Percentiles rank a stretch among this genome's conserved stretches.
phyloP scores from a whole-genome alignment of 2,888 invertebrate genomes.

The Hydriomena furcata region DNA sequence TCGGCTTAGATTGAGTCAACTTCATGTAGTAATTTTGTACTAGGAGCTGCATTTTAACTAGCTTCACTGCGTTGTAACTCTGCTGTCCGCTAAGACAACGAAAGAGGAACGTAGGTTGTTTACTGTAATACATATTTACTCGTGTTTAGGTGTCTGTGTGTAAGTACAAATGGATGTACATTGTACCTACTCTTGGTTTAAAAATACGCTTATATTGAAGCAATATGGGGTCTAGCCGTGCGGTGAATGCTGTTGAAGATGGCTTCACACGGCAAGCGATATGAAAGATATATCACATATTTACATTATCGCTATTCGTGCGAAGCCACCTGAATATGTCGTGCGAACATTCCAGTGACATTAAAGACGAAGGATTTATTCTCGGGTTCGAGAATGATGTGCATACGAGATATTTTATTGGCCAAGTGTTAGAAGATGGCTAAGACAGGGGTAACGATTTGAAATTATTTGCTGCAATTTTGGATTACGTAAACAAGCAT shows the following conservation, averaged over 20 bases:
- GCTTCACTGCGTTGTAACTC: conserved; percentile 48
- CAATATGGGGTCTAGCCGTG: conserved; percentile 59
- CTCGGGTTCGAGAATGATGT: conserved; percentile 12
- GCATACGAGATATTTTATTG: conserved; percentile 5
- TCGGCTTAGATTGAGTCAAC: too few relatives aligned
- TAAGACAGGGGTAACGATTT: too few relatives aligned
- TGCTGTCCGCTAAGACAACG: conserved; percentile 79
- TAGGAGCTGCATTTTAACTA: conserved; percentile 3
- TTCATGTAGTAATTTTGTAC: not conserved
- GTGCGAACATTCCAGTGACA: conserved; percentile 75
- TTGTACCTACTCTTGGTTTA: conserved; percentile 62
- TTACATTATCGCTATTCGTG: not conserved
- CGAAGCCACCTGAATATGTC: conserved; percentile 36
- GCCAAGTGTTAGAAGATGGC: too few relatives aligned
- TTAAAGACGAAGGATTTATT: conserved; percentile 8
- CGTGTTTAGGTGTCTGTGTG: conserved; percentile 70
- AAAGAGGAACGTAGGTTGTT: conserved; percentile 79
- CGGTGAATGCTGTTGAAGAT: conserved; percentile 40
- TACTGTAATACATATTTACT: conserved; percentile 59
- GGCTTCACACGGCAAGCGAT: not conserved
- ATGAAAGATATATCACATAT: not conserved
- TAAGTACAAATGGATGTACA: conserved; percentile 72
- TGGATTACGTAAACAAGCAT: too few relatives aligned
- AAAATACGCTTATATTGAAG: conserved; percentile 34
- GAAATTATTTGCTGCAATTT: too few relatives aligned